Conservation (phyloP, 2,797 vertebrate genomes). For the Xenentodon cancila region DNA sequence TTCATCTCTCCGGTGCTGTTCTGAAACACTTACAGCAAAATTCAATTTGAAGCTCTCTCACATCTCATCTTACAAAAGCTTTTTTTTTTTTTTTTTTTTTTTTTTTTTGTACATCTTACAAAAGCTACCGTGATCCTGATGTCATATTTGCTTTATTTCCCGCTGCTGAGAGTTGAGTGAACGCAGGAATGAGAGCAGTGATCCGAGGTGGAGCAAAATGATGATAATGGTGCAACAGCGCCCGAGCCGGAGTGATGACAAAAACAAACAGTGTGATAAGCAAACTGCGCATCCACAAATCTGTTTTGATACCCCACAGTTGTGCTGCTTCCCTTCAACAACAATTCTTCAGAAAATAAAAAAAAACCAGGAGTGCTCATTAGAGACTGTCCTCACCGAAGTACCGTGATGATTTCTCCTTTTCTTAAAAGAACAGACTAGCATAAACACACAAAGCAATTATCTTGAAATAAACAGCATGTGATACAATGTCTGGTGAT, state of each 20-base stretch:
- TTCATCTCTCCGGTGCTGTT: too few species aligned
- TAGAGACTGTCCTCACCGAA: slow-evolving; percentile 53
- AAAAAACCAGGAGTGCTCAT: slow-evolving; percentile 36
- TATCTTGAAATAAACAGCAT: slow-evolving; percentile 7
- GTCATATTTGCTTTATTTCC: not conserved
- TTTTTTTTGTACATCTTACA: too few species aligned
- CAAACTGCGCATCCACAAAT: slow-evolving; percentile 52
- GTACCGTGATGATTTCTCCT: slow-evolving; percentile 22
- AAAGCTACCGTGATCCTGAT: too few species aligned
- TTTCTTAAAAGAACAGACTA: slow-evolving; percentile 7
- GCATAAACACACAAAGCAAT: slow-evolving; percentile 16
- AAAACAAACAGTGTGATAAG: slow-evolving; percentile 54
- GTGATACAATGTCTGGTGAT: slow-evolving; percentile 28
- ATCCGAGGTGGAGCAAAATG: slow-evolving; percentile 45
- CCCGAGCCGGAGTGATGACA: slow-evolving; percentile 40
- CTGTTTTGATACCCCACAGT: slow-evolving; percentile 64
- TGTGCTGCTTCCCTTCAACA: slow-evolving; percentile 37
- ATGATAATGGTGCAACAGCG: slow-evolving; percentile 35
- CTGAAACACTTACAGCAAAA: too few species aligned
- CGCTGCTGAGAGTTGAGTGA: slow-evolving; percentile 20
- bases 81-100: too few species aligned
- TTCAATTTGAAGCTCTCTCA: too few species aligned
- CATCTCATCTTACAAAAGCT: too few species aligned
- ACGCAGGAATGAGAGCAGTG: slow-evolving; percentile 39
- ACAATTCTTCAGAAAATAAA: slow-evolving; percentile 55